Evolutionary conservation across 2,888 invertebrate species (phyloP), one percentile per base, ranked within the genome.

Genomic region (Drosophila emarginata): DNA sequence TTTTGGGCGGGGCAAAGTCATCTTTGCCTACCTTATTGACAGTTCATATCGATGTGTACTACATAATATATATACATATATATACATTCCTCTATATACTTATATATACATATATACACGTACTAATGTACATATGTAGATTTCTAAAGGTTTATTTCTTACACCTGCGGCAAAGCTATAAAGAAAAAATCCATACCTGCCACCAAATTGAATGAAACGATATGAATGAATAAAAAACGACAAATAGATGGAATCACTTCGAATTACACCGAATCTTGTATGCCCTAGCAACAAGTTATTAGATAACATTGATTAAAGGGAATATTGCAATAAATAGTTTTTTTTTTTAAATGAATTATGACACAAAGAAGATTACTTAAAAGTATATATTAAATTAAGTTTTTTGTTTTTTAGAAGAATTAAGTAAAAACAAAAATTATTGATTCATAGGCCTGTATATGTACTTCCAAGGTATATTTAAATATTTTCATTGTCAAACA

Each of bases 1-100:
- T 65, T 68, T 71, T 26, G 53, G 61, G 64, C 50, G 56, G 12
- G 21, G 12, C 18, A 52, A 21, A 57, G 14, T 51, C 64, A 54
- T 54, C 67, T 51, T 50, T 58, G 59, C 67, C 65, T 56, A 72
- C 79, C 85, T 74, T 79, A 87, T 87, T 85, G 83, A 87, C 88
- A 83, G 83, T 66, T 73, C 76, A 73, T 79, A 77, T 79, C 67
- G 77, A 77, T 85, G 67, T 28, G 54, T 63, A 39, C 4, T 4
- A 23, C 23, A 2, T 23, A 23, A 73, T 79, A 77, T 79, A 67
- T 74, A 77, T 85, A 67, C 21, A 58, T 61, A 39, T 11, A 12
- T 45, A 45, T 21, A 61, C 59, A 39, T 40, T 15, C 9, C 9
- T 18, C 11, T 14, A 9, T 21, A 18, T 21, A 45, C 4, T n/a